Evolutionary conservation across 2,797 vertebrate genomes (phyloP), one percentile per base, ranked within the genome.

Genomic region (Syngnathus rostellatus): DNA sequence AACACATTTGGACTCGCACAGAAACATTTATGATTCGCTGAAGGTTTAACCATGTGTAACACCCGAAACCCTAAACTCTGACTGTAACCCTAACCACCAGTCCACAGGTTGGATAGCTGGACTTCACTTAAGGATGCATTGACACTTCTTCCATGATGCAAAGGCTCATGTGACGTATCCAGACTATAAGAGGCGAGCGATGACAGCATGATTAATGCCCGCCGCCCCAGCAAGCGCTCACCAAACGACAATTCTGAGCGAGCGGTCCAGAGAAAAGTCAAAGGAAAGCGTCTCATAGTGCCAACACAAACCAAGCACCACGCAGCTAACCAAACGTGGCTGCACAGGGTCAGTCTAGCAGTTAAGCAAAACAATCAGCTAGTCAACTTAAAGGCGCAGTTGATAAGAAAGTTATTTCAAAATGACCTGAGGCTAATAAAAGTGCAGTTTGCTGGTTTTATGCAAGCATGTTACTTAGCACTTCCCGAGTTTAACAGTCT

Each of bases 181-280:
- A 69, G 74, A 68, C 72, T 51, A 37, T 37, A 19, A 74, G 75
- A 76, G 75, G 63, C 70, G 72, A 51, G 83, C 72, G 86, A 82
- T 86, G 89, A 91, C 88, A 90, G 80, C 76, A 78, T 90, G 88
- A 92, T 90, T 89, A 86, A 90, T 89, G 80, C 82, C 65, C 65
- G 66, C 70, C 71, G 65, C 70, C 71, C 75, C 80, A 82, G 76
- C 75, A 75, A 70, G 75, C 78, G 72, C 80, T 41, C 59, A 41
- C 59, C 12, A 61, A 61, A 41, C 64, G 65, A 67, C 64, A 59
- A 66, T 48, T 71, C 68, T 64, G 72, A 73, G 37, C 3, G 7
- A 59, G 67, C 69, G 68, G 53, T 21, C 37, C 50, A 37, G 70
- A 69, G 74, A 75, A 73, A 83, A 79, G 62, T 71, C 66, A 65